Evolutionary conservation across 2,888 invertebrate species (phyloP), one percentile per base, ranked within the genome.

Genomic region (Patella ulyssiponensis): DNA sequence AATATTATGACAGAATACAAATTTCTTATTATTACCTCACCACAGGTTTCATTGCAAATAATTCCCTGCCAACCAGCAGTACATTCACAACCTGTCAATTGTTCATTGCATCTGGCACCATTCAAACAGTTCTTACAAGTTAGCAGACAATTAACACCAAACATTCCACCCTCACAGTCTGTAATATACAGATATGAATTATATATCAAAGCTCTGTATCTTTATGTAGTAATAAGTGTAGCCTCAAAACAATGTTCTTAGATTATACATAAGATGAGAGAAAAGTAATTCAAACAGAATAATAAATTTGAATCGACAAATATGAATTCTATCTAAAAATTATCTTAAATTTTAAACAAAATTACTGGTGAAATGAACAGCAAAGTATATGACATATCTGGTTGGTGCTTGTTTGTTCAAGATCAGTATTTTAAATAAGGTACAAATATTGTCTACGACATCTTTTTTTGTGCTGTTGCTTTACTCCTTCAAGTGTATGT

Each of bases 71-170:
- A 90, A 4, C 92, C 92, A 11, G 88, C 81, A 17, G 88, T 84
- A 84, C 93, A 93, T 4, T 84, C 77, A 77, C 92, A 92, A 1
- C 87, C 90, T 69, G 85, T 85, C 53, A 83, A 80, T n/a, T 85
- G 81, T 9, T 79, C 80, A 74, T 86, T 89, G 83, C 92, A 92
- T 69, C 77, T 76, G 17, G 90, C 92, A 14, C 92, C 92, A 81
- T 93, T 92, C 81, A 86, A 84, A 83, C 93, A 93, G 81, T 90
- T 90, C n/a, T 81, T 81, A 83, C 93, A 93, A 7, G 88, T 90
- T 74, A 87, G 88, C 75, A 90, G 83, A 82, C 93, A 93, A 54
- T 90, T 86, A 1, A 84, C 82, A 1, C 93, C 93, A 83, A 93
- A 93, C 4, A 85, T 84, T 1, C 93, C 93, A 3, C 87, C 87